phyloP scores from a whole-genome alignment of 2,888 invertebrate genomes.

The Ecliptopera silaceata region DNA sequence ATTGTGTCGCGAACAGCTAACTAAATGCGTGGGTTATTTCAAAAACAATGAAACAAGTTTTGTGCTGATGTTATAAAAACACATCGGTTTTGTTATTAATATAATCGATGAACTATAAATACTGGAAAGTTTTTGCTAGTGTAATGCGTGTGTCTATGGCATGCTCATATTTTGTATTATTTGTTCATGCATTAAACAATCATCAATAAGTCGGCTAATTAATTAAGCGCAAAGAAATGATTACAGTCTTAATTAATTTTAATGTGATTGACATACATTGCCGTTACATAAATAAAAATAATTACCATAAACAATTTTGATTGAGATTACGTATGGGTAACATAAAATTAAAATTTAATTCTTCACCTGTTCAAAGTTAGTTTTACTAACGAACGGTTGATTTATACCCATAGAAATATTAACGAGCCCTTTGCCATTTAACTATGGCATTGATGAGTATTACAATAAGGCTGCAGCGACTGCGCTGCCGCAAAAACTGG shows the following conservation, averaged over 20 bases:
- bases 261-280: not conserved
- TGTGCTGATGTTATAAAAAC: conserved; percentile 34
- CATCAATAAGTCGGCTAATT: too few species aligned
- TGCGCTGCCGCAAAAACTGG: conserved; percentile 53
- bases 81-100: conserved; percentile 34
- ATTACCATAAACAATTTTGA: conserved; percentile 2
- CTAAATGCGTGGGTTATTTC: conserved; percentile 44
- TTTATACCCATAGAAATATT: conserved; percentile 59
- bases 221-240: too few species aligned
- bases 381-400: conserved; percentile 29
- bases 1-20: conserved; percentile 41
- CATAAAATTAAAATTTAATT: conserved; percentile 9
- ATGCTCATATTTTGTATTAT: not conserved
- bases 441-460: conserved; percentile 57
- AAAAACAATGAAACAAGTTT: conserved; percentile 53
- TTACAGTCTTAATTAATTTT: too few species aligned
- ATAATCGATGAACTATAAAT: conserved; percentile 17
- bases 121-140: not conserved
- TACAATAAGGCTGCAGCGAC: conserved; percentile 52
- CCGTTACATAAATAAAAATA: not conserved
- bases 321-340: conserved; percentile 3
- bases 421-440: conserved; percentile 62
- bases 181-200: not conserved
- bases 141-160: not conserved
- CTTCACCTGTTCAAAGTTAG: conserved; percentile 11